Percentiles rank a stretch among this genome's conserved stretches.
phyloP scores from a whole-genome alignment of 2,888 invertebrate genomes.

The Clepsis dumicolana region DNA sequence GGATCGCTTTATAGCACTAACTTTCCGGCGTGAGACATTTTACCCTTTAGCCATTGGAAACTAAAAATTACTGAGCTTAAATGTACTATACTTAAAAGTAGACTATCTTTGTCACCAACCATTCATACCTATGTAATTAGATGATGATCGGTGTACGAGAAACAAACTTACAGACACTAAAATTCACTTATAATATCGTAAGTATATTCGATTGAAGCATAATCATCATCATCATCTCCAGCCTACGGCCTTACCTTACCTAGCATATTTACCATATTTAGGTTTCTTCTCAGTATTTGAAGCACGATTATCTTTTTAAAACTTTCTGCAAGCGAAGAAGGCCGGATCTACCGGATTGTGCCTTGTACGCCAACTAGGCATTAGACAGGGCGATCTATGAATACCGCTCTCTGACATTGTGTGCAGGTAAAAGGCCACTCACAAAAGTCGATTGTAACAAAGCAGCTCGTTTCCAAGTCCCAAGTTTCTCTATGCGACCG shows the following conservation, averaged over 20 bases:
- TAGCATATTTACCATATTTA: no score
- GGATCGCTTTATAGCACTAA: not conserved
- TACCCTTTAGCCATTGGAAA: not conserved
- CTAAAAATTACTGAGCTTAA: not conserved
- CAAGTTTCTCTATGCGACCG: conserved; percentile 61
- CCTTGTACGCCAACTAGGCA: not conserved
- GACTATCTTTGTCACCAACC: not conserved
- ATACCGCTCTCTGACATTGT: conserved; percentile 48
- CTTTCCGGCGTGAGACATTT: not conserved
- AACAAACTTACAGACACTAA: no score
- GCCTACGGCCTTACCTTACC: no score
- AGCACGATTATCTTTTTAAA: not conserved
- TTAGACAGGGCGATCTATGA: conserved; percentile 35
- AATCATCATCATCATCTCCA: no score
- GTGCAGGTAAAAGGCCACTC: conserved; percentile 59
- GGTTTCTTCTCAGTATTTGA: no score
- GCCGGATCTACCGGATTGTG: not conserved
- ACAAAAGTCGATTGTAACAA: conserved; percentile 61
- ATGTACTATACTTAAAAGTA: not conserved
- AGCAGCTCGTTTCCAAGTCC: conserved; percentile 60
- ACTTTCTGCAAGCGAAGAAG: not conserved
- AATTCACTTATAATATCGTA: not conserved
- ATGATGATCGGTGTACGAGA: no score
- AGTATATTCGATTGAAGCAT: no score
- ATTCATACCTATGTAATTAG: no score